Base-by-base conservation (phyloP, 2,113 vertebrate genomes). In the Deroptyus accipitrinus region DNA sequence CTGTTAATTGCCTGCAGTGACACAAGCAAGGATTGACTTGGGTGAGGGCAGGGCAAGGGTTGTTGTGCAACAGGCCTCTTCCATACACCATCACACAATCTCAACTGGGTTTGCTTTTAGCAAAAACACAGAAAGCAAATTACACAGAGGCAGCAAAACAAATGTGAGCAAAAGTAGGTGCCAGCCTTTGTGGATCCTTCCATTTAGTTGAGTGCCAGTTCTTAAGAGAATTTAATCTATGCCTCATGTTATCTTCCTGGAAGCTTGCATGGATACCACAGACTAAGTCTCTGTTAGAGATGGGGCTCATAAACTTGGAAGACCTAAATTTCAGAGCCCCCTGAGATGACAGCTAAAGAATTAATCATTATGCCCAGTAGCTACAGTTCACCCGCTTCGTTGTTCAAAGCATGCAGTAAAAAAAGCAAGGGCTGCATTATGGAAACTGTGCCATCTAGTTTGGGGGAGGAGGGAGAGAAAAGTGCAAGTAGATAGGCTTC, bases 1-100 rank as follows among this genome's bases (percentile, higher is more conserved):
- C 85, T 88, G 88, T 86, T 94, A 95, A 92, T 86, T 94, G 88
- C 75, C 59, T 70, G 64, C 68, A 88, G 74, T 84, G 86, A 92
- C 91, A 96, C 57, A 87, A 89, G 77, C 81, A 70, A 59, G 54
- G 70, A 31, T 14, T 57, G 85, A 93, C 37, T 20, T n/a, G 59
- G 78, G 90, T 0, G 13, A 0, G 0, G 70, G 57, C 48, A 31
- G 48, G 18, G 46, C 30, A 22, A 20, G 16, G 62, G 31, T 33
- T 63, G 14, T 42, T 93, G 59, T 33, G 46, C 63, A 92, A 84
- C 3, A 13, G 16, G 48, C 31, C 64, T 63, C 27, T 6, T 85
- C 78, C 35, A 42, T 62, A 46, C 0, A 6, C 76, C 59, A 24
- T 15, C 83, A 62, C 67, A 7, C 0, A 0, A 64, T 31, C 42